Base-by-base conservation (phyloP, 2,113 vertebrate species). In the Rhipidura dahli region DNA sequence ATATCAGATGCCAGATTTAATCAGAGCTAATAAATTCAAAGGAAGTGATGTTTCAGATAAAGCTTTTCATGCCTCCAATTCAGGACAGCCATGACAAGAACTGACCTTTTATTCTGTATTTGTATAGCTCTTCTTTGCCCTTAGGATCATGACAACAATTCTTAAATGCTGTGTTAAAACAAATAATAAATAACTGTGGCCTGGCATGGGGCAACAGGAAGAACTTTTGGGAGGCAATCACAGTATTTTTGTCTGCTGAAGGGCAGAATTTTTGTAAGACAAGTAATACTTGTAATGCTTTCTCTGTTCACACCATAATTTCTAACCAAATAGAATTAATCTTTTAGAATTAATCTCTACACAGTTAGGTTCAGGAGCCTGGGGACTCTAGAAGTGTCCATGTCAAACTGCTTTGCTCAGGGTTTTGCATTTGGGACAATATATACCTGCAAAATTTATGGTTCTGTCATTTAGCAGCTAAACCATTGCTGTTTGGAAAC, bases 71-170 rank as follows among this genome's bases (percentile, higher is more conserved):
- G n/a, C 28, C 24, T 94, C 53, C 24, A 60, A 28, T 87, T 89
- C 39, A 81, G 39, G 54, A 51, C 23, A 68, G 10, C 68, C 15
- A 28, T 71, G 31, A 49, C 24, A 87, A 87, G 37, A 76, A 76
- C 24, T 93, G 82, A 91, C 70, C 61, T 90, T 94, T 91, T 76
- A 50, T 60, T 85, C 37, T 85, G 15, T 87, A 22, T 87, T 94
- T 94, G n/a, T 76, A 28, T 93, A 87, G 68, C 53, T 81, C 64
- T 63, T 88, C 42, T 70, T 90, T 92, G 42, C 18, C 23, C 37
- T 63, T 45, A 56, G 21, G 75, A 70, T 81, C 45, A n/a, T 73
- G 39, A 75, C 59, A 91, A 40, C 28, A 80, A 21, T 78, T 94
- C 63, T 81, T 94, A 95, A 87, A 79, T 93, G 30, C 39, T 31